phyloP scores from a whole-genome alignment of 2,113 vertebrate genomes.

The Forbesichthys papilliferus region DNA sequence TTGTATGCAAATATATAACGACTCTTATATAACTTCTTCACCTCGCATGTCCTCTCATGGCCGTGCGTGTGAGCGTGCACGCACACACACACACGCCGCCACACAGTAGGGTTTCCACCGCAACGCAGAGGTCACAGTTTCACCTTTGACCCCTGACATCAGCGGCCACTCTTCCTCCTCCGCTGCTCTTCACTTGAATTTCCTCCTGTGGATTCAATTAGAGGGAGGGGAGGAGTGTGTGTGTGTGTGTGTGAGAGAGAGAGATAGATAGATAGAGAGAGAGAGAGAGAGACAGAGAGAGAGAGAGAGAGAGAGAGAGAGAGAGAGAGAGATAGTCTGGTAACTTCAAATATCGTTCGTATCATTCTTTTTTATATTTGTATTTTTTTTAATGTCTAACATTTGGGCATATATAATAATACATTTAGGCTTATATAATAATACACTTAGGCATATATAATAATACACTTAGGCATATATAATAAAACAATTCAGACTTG shows the following conservation, averaged over 20 bases:
- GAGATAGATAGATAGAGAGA: neutral
- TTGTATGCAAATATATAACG: constrained; percentile 33
- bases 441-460: too few species aligned
- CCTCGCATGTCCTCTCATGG: constrained; percentile 1
- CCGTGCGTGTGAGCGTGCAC: neutral
- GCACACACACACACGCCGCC: constrained; percentile 13
- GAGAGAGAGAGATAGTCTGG: neutral
- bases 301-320: neutral
- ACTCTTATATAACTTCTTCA: constrained; percentile 19
- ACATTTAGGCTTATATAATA: too few species aligned
- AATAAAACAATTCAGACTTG: neutral
- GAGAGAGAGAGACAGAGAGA: neutral
- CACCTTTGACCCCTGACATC: constrained; percentile 60
- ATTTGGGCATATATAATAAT: too few species aligned
- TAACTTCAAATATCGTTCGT: neutral
- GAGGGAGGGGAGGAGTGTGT: constrained; percentile 16
- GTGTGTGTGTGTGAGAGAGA: neutral
- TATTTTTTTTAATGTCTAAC: too few species aligned
- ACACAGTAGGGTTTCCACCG: constrained; percentile 57
- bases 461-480: too few species aligned
- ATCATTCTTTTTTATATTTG: too few species aligned
- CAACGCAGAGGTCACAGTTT: constrained; percentile 48
- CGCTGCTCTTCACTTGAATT: constrained; percentile 55
- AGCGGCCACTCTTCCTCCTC: constrained; percentile 17
- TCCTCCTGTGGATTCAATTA: constrained; percentile 70